These are phyloP conservation scores for Oryzias sinensis DNA, from an alignment of 2,797 vertebrate species.

Conservation along the genomic window DNA sequence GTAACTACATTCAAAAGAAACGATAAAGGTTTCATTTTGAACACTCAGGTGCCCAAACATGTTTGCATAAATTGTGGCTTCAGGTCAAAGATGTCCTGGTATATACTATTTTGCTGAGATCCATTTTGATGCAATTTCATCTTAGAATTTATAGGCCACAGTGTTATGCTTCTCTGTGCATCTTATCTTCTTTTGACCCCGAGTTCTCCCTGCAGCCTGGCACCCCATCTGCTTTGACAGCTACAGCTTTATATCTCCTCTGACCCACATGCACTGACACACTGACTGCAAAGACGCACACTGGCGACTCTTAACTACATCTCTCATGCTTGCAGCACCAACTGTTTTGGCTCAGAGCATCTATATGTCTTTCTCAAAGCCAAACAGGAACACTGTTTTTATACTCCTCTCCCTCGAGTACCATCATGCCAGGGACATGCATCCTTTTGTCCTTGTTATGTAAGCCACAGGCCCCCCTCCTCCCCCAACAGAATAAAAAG, in stretches of 20 bases:
- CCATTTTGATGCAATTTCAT: background rate
- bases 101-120: background rate
- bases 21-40: background rate
- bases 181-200: conserved; percentile 50
- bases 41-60: background rate
- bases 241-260: conserved; percentile 16
- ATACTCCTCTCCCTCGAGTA: conserved; percentile 12
- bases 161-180: conserved; percentile 20
- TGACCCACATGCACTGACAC: conserved; percentile 3
- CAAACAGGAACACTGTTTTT: conserved; percentile 9
- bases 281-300: conserved; percentile 18
- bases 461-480: conserved; percentile 33
- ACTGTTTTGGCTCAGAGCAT: conserved; percentile 11
- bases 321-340: conserved; percentile 9
- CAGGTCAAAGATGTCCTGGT: background rate
- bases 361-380: conserved; percentile 9
- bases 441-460: conserved; percentile 40
- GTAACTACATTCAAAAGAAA: background rate
- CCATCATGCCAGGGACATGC: conserved; percentile 42
- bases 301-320: conserved; percentile 19
- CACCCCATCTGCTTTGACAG: conserved; percentile 59
- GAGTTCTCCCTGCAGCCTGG: conserved; percentile 56
- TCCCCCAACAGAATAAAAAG: conserved; percentile 28
- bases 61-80: background rate
- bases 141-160: background rate